A percentile compares a stretch with the other conserved stretches of the same genome.
Conservation (phyloP, 2,888 invertebrate species). For the Cosmia trapezina region DNA sequence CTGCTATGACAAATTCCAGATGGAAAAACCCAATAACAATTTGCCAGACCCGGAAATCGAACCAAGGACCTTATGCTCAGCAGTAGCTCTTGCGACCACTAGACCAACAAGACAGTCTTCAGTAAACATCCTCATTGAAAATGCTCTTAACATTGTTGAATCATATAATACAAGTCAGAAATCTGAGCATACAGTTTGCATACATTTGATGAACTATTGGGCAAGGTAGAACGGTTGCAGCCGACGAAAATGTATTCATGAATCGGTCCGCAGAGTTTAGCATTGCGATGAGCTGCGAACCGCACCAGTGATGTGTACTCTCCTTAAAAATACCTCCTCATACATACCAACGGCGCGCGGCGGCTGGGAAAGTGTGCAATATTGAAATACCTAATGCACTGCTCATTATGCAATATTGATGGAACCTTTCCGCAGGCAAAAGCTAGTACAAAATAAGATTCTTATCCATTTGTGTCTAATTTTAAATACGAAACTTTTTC, state of each 20-base stretch:
- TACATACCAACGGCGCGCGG: neutral
- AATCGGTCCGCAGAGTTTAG: conserved; percentile 41
- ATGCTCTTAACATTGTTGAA: neutral
- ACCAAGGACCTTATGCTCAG: no score
- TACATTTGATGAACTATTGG: conserved; percentile 42
- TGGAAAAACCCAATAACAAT: no score
- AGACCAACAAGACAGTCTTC: no score
- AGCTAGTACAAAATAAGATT: neutral
- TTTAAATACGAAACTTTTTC: neutral
- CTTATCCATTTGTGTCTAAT: neutral
- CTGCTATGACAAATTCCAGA: no score
- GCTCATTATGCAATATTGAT: conserved; percentile 8
- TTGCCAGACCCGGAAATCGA: no score
- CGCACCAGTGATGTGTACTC: conserved; percentile 19
- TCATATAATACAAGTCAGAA: conserved; percentile 18
- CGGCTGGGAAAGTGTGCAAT: conserved; percentile 16
- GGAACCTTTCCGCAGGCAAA: neutral
- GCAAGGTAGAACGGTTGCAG: conserved; percentile 15
- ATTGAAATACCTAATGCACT: conserved; percentile 41
- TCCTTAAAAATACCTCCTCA: conserved; percentile 51
- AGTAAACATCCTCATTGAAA: neutral
- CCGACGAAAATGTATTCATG: conserved; percentile 56
- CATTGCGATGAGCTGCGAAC: conserved; percentile 45
- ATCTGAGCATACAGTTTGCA: conserved; percentile 33
- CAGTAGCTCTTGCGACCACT: no score